A percentile compares a stretch with the other conserved stretches of the same genome.
phyloP scores from a whole-genome alignment of 2,113 vertebrate genomes.

The Physeter macrocephalus region DNA sequence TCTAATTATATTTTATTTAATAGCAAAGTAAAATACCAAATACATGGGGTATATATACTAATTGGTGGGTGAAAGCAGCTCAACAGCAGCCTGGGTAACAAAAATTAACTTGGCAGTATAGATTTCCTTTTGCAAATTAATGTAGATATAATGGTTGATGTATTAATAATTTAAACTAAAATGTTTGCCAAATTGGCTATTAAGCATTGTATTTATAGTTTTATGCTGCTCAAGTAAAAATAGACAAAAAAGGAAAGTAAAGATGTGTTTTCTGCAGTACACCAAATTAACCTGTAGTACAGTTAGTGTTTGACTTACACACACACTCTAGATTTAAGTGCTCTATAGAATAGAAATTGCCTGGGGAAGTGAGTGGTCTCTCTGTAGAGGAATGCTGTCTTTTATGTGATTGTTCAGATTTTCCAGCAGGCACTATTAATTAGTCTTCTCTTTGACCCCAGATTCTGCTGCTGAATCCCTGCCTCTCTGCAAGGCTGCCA shows the following conservation, averaged over 20 bases:
- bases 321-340: not conserved
- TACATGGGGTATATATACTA: not conserved
- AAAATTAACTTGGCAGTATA: not conserved
- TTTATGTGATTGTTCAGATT: not conserved
- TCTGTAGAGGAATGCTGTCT: not conserved
- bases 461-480: not conserved
- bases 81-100: not conserved
- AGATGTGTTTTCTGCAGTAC: not conserved
- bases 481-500: not conserved
- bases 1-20: slow-evolving; percentile 19
- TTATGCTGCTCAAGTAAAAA: not conserved
- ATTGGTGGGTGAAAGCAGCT: not conserved
- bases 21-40: not conserved
- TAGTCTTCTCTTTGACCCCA: not conserved
- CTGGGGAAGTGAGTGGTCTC: not conserved
- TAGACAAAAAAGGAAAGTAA: not conserved
- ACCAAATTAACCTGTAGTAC: not conserved
- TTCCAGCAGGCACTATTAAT: not conserved
- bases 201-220: slow-evolving; percentile 17
- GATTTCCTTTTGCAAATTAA: not conserved
- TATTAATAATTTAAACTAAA: slow-evolving; percentile 36
- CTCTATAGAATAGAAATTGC: not conserved
- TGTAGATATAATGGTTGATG: not conserved
- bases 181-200: not conserved
- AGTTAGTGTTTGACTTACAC: not conserved